A percentile compares a stretch with the other conserved stretches of the same genome.
Conservation (phyloP, 2,888 invertebrate species). For the Cremastobaeus sp. region DNA sequence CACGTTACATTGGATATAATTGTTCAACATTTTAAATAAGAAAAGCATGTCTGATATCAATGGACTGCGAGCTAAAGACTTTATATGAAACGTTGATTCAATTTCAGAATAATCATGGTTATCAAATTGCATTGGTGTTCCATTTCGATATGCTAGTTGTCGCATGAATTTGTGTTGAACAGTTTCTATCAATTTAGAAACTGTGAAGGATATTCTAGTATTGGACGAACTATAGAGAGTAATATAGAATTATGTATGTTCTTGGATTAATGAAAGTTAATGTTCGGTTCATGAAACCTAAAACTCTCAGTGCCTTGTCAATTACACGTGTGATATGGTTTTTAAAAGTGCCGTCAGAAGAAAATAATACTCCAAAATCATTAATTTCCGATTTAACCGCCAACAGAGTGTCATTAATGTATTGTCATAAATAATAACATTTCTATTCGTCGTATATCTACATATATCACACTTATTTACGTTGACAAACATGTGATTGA, state of each 20-base stretch:
- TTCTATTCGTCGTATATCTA: not conserved
- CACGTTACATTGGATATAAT: not conserved
- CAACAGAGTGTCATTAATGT: not conserved
- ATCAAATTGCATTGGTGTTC: constrained; percentile 4
- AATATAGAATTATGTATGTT: constrained; percentile 1
- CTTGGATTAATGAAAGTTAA: constrained; percentile 1
- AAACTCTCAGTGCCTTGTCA: constrained; percentile 5
- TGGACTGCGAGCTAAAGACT: not conserved
- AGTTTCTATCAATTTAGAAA: not conserved
- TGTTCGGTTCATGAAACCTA: constrained; percentile 12
- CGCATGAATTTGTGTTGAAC: constrained; percentile 12
- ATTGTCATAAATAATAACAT: not conserved
- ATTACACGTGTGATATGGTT: constrained; percentile 1
- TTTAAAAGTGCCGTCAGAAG: constrained; percentile 10
- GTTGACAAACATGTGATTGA: not conserved
- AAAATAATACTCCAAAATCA: constrained; percentile 12
- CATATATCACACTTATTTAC: not conserved
- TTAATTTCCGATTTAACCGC: constrained; percentile 6
- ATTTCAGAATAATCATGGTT: constrained; percentile 4
- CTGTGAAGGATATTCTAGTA: not conserved
- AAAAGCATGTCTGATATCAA: not conserved
- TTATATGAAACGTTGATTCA: not conserved
- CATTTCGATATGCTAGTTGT: constrained; percentile 4
- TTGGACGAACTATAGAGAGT: constrained; percentile 7
- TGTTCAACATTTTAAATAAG: not conserved